Base-by-base conservation (phyloP, 2,888 invertebrate genomes). In the Melangyna quadrimaculata region DNA sequence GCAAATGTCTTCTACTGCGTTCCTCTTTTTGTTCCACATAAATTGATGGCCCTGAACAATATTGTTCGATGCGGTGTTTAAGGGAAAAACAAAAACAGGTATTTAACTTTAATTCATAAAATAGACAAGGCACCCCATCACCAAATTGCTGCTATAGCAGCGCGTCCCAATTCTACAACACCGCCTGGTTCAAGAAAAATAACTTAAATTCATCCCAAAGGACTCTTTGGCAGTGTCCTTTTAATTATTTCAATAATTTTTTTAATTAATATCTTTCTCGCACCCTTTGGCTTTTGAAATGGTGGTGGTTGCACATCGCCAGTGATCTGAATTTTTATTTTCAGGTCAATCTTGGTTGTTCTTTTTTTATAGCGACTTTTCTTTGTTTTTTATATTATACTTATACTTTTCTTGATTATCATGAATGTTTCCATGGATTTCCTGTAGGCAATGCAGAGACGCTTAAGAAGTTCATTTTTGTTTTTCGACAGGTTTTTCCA, bases 191-290 rank as follows among this genome's bases (percentile, higher is more conserved):
- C n/a, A 43, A 37, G 6, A 14, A 12, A 65, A 59, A 43, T 22
- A 19, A 61, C 29, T 48, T 59, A 10, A 71, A 77, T 53, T 73
- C 61, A 59, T 78, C 80, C 78, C 75, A 67, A 63, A 48, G 29
- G 78, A 63, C 61, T 82, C 71, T 27, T 83, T 59, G 53, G 43
- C 77, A 74, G 73, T 22, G 65, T 55, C 69, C 63, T 70, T 87
- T 79, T 88, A 87, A 88, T 88, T 88, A 88, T 88, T 88, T 87
- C 87, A 88, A 88, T 88, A 88, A 88, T 88, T 88, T 88, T 88
- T 88, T 88, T 88, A 88, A 88, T 88, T 88, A 88, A 88, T 88
- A 88, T 88, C 86, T 78, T 75, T 57, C 69, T 48, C 75, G n/a
- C n/a, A 70, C 51, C 40, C 57, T 19, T 65, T 61, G 43, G 8